Evolutionary conservation across 2,888 invertebrate species (phyloP), one percentile per base, ranked within the genome.

Genomic region (Sphecodes monilicornis): DNA sequence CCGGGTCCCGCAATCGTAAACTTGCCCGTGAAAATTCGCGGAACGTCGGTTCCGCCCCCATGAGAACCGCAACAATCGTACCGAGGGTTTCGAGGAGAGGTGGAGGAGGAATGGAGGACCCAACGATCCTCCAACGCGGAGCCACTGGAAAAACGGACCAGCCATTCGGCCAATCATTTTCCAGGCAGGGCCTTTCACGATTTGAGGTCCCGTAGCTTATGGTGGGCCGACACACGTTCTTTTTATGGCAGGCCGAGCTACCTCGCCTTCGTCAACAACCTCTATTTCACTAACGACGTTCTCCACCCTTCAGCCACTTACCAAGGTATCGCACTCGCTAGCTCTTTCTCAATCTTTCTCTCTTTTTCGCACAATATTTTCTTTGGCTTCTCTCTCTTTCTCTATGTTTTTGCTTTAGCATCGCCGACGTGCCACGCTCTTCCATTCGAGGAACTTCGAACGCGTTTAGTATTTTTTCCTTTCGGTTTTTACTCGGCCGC

Each of bases 271-370:
- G 92, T 93, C 93, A 94, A 94, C 93, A 92, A 92, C 89, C 92
- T 93, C 91, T 94, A 93, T 93, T 93, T 93, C 92, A 94, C 93
- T 93, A 94, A 94, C 89, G 94, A 94, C 87, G 94, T 91, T 89
- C 92, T 93, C 85, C 91, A 90, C 82, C 86, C 90, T 87, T 90
- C 93, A 92, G 89, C 90, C 92, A 90, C 90, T 92, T 92, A 92
- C 88, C 91, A 93, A 94, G 94, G 94, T 94, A 94, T 93, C 92
- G 90, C 92, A 89, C 85, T 78, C 22, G 76, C 76, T 11, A 36
- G 39, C 76, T 36, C 86, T 82, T 78, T 86, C 74, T 64, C 75
- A 73, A 60, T 32, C 64, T 68, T 0, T 13, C 18, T 36, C n/a
- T 4, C 11, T 54, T 8, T 46, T 72, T 26, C 86, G 74, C 88